Percentiles rank a stretch among this genome's conserved stretches.
Evolutionary conservation across 2,888 invertebrate genomes (phyloP).

Genomic region (Desoria tigrina): DNA sequence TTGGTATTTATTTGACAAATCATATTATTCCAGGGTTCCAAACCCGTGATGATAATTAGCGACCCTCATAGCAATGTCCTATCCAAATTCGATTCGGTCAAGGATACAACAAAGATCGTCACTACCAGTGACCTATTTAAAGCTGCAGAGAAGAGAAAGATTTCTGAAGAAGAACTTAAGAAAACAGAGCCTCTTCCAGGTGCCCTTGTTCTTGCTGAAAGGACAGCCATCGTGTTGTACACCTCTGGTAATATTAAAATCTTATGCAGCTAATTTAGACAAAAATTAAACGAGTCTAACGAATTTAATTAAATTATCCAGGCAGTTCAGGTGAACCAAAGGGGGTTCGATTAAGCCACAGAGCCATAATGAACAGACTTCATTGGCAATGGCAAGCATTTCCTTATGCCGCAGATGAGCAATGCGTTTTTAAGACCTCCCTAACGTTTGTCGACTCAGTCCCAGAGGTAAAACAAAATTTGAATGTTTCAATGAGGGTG

Average conservation of each 20-base stretch:
- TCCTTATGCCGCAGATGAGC: too few species aligned
- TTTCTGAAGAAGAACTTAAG: constrained; percentile 1
- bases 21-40: constrained; percentile 62
- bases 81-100: constrained; percentile 42
- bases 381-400: too few species aligned
- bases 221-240: constrained; percentile 73
- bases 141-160: not conserved
- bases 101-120: constrained; percentile 25
- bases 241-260: constrained; percentile 66
- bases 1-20: not conserved
- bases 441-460: too few species aligned
- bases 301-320: not conserved
- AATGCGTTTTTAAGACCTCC: too few species aligned
- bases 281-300: constrained; percentile 72
- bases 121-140: constrained; percentile 29
- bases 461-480: too few species aligned
- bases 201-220: constrained; percentile 49
- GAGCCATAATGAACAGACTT: too few species aligned
- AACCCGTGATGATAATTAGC: constrained; percentile 69
- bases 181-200: not conserved
- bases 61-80: constrained; percentile 64
- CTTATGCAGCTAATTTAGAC: constrained; percentile 69
- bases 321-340: too few species aligned
- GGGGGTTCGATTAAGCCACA: too few species aligned
- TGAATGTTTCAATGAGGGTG: too few species aligned